Base-by-base conservation (phyloP, 2,888 invertebrate species). In the Chloroclystis v-ata region DNA sequence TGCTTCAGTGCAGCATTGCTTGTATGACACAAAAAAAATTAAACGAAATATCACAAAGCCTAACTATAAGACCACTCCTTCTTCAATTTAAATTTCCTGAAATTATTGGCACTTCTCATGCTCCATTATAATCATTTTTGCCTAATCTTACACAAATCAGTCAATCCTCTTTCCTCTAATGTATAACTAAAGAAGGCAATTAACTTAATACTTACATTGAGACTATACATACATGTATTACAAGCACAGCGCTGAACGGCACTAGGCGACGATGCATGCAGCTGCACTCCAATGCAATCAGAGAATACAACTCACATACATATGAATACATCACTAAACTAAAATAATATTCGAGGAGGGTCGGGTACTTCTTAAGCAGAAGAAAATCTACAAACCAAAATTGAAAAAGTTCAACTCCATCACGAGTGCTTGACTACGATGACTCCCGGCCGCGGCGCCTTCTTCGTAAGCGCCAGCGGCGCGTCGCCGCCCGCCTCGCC, bases 401-500 rank as follows among this genome's bases (percentile, higher is more conserved):
- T 75, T 63, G 58, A 55, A 52, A 52, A 59, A 70, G 65, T 61
- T 68, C 49, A 73, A 69, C 85, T 68, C 67, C 82, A 92, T 93
- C 92, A 93, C 90, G 93, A 93, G 73, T 95, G 95, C 80, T 96
- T 95, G 49, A 94, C 95, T 50, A 97, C 96, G 65, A 97, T 97
- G 52, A 97, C 97, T 55, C 96, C 96, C 13, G 96, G 96, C 69
- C 96, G 92, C 67, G 93, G 92, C 69, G 75, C 69, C 58, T 89
- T 80, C 65, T 83, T 82, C 25, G 89, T 91, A 53, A 92, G 82
- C 25, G 92, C 92, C 24, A 92, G 81, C 9, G 92, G 92, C 40
- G 79, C 78, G 41, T 91, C 91, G 7, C 83, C 71, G 60, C 91
- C 88, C 64, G 92, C 93, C 66, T 96, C 96, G 56, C 93, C 92